Percentiles rank a stretch among this genome's conserved stretches.
Evolutionary conservation across 2,888 invertebrate species (phyloP).

Genomic region (Malacosoma neustria): DNA sequence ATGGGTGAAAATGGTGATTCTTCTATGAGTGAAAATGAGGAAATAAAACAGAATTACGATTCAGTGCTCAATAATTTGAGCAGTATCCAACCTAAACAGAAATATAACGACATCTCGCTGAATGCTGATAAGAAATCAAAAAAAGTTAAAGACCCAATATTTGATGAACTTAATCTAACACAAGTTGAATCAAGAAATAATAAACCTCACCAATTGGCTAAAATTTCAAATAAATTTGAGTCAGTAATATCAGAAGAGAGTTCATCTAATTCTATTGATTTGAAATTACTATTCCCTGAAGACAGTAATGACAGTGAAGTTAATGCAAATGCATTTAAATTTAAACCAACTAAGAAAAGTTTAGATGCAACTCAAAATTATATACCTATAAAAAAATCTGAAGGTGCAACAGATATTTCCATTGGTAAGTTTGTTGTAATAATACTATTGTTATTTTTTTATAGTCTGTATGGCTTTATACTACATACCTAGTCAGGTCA

Average conservation of each 20-base stretch:
- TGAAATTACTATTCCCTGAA: constrained; percentile 52
- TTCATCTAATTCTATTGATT: constrained; percentile 48
- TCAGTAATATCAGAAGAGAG: constrained; percentile 14
- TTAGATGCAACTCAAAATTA: constrained; percentile 19
- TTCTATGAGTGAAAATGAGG: constrained; percentile 46
- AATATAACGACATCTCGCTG: constrained; percentile 38
- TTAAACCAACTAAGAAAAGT: constrained; percentile 5
- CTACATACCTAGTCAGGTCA: too few relatives aligned
- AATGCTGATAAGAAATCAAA: constrained; percentile 39
- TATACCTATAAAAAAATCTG: constrained; percentile 43
- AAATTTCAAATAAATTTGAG: constrained; percentile 5
- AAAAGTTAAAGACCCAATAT: constrained; percentile 28
- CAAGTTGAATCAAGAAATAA: constrained; percentile 27
- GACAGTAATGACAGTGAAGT: constrained; percentile 43
- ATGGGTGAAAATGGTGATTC: constrained; percentile 20
- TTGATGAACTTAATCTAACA: constrained; percentile 56
- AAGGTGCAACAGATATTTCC: constrained; percentile 40
- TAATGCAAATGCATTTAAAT: constrained; percentile 12
- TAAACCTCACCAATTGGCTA: constrained; percentile 13
- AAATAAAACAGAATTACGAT: constrained; percentile 51
- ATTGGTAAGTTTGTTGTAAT: background rate
- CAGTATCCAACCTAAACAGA: constrained; percentile 24
- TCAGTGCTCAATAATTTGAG: constrained; percentile 43
- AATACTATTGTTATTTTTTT: background rate
- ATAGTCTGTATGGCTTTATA: background rate